Evolutionary conservation across 2,797 vertebrate genomes (phyloP).

Genomic region (Hemitrygon akajei): DNA sequence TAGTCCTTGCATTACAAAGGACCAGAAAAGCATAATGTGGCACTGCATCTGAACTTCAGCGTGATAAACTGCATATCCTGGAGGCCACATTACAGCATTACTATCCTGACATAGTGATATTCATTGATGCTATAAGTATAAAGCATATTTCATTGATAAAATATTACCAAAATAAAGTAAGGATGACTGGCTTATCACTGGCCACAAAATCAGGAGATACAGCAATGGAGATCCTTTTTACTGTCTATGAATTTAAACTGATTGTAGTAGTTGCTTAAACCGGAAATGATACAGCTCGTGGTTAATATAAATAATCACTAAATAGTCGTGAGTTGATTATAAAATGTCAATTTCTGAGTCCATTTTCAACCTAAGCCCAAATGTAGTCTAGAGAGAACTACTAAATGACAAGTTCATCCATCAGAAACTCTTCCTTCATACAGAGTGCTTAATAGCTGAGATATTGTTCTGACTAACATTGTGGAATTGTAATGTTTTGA

Average conservation of each 20-base stretch:
- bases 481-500: too few species aligned
- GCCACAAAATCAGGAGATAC: not conserved
- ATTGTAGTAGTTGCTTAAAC: not conserved
- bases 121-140: not conserved
- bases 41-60: not conserved
- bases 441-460: not conserved
- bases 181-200: not conserved
- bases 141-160: conserved; percentile 26
- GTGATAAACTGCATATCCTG: not conserved
- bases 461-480: too few species aligned
- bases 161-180: not conserved
- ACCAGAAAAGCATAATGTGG: not conserved
- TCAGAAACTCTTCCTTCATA: not conserved
- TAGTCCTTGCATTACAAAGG: not conserved
- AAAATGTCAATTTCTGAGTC: not conserved
- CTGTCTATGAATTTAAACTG: not conserved
- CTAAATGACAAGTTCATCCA: not conserved
- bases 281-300: not conserved
- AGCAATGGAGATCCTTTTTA: not conserved
- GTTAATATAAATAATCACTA: too few species aligned
- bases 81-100: not conserved
- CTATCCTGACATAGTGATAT: not conserved
- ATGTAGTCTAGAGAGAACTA: not conserved
- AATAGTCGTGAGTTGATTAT: not conserved
- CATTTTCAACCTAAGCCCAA: not conserved